A percentile compares a stretch with the other conserved stretches of the same genome.
Conservation (phyloP, 1,140 invertebrate genomes). For the Drosophila triauraria region DNA sequence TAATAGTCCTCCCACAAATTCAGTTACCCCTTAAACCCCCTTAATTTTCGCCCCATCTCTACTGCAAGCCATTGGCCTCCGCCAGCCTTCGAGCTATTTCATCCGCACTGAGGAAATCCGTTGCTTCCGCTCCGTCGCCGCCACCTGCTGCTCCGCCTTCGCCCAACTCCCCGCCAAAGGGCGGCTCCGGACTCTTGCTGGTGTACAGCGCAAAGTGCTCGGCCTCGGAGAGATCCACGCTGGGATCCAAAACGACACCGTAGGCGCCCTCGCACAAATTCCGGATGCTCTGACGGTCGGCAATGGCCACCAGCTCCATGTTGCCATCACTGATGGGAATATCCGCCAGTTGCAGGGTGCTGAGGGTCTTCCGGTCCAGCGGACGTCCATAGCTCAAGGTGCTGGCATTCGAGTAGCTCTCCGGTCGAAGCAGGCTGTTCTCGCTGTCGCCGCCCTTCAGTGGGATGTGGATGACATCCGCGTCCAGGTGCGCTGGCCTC, state of each 20-base stretch:
- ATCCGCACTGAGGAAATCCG: slow-evolving; percentile 85
- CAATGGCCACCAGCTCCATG: slow-evolving; percentile 84
- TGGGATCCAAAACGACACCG: slow-evolving; percentile 80
- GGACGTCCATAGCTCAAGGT: slow-evolving; percentile 75
- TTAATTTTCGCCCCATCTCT: slow-evolving; percentile 1
- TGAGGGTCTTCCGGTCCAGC: slow-evolving; percentile 80
- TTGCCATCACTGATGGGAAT: slow-evolving; percentile 83
- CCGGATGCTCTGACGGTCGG: slow-evolving; percentile 80
- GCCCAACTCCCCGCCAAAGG: slow-evolving; percentile 92
- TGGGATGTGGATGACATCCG: slow-evolving; percentile 87
- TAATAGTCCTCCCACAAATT: background rate
- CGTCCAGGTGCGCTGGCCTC: slow-evolving; percentile 84
- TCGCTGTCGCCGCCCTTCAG: slow-evolving; percentile 86
- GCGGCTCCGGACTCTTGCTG: slow-evolving; percentile 92
- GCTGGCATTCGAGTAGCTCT: slow-evolving; percentile 76
- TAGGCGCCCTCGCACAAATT: slow-evolving; percentile 82
- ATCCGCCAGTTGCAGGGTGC: slow-evolving; percentile 82
- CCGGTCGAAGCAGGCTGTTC: slow-evolving; percentile 69
- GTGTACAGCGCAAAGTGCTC: slow-evolving; percentile 95
- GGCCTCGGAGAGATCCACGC: slow-evolving; percentile 90
- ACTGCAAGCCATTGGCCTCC: slow-evolving; percentile 73
- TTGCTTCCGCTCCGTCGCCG: slow-evolving; percentile 86
- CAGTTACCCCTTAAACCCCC: slow-evolving; percentile 5
- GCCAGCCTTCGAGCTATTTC: slow-evolving; percentile 77
- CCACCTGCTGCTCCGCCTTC: slow-evolving; percentile 86